Conservation (phyloP, 2,888 invertebrate genomes). For the Drosophila histrio region DNA sequence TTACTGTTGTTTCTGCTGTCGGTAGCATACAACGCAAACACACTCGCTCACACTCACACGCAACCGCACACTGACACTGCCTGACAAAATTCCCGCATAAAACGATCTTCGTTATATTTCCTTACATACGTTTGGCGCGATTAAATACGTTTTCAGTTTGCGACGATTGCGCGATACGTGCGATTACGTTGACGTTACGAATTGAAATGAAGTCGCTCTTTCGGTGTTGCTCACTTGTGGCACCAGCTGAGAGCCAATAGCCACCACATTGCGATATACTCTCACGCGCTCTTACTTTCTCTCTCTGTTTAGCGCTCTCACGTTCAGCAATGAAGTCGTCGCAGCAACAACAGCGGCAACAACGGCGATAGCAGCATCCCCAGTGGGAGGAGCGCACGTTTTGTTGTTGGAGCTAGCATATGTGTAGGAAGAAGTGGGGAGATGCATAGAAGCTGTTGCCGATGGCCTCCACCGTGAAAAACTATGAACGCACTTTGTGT, state of each 20-base stretch:
- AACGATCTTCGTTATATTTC: constrained; percentile 28
- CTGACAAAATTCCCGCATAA: constrained; percentile 38
- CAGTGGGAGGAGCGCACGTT: constrained; percentile 45
- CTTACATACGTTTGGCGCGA: constrained; percentile 35
- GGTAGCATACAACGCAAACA: constrained; percentile 20
- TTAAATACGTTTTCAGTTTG: constrained; percentile 11
- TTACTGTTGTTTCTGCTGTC: constrained; percentile 37
- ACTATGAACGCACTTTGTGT: constrained; percentile 56
- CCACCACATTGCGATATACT: constrained; percentile 29
- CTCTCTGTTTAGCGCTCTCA: constrained; percentile 35
- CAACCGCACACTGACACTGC: constrained; percentile 1
- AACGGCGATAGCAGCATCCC: constrained; percentile 67
- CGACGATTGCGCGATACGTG: constrained; percentile 47
- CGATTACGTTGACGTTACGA: constrained; percentile 49
- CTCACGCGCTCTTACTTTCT: constrained; percentile 18
- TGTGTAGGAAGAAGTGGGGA: constrained; percentile 63
- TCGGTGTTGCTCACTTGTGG: constrained; percentile 46
- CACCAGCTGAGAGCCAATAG: constrained; percentile 19
- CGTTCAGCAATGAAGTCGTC: constrained; percentile 23
- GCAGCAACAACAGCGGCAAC: constrained; percentile 20
- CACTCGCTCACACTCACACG: constrained; percentile 7
- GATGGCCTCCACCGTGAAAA: constrained; percentile 40
- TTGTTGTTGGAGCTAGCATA: constrained; percentile 58
- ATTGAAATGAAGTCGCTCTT: constrained; percentile 41
- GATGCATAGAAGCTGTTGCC: constrained; percentile 43